Percentiles rank a stretch among this genome's conserved stretches.
These are phyloP conservation scores for Panthera leo DNA, from an alignment of 2,113 vertebrate species.

Conservation along the genomic window DNA sequence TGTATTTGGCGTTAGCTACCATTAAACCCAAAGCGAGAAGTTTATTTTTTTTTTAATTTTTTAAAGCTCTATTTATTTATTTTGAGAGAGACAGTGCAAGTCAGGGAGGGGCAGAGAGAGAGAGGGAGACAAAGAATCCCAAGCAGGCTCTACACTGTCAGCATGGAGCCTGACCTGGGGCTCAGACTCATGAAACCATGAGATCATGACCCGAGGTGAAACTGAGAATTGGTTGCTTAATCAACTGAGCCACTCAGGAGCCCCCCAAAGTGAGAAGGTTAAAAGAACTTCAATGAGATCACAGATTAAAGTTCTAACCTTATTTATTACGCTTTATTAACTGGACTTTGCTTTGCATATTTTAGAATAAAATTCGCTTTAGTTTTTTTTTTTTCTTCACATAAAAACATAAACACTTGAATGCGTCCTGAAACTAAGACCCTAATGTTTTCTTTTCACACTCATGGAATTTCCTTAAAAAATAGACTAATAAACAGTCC, in stretches of 20 bases:
- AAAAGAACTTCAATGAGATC: accelerated
- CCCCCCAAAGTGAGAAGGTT: not conserved
- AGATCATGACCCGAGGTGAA: too few relatives aligned
- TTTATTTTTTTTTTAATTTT: not conserved
- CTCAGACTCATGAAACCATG: too few relatives aligned
- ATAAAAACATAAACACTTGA: not conserved
- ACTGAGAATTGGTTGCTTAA: too few relatives aligned
- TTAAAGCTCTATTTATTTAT: too few relatives aligned
- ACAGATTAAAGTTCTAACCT: not conserved
- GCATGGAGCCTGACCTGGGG: too few relatives aligned
- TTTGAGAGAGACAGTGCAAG: too few relatives aligned
- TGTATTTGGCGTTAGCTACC: not conserved
- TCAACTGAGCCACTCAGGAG: too few relatives aligned
- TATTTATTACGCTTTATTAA: not conserved
- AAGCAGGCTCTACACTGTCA: too few relatives aligned
- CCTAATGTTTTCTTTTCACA: not conserved
- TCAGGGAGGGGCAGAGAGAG: too few relatives aligned
- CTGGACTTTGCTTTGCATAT: not conserved
- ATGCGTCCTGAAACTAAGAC: not conserved
- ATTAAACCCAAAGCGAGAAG: not conserved
- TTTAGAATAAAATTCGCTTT: not conserved
- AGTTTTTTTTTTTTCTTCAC: not conserved
- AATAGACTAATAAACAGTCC: not conserved
- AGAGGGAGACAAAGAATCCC: too few relatives aligned
- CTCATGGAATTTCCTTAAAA: not conserved